These are phyloP conservation scores for Apis laboriosa DNA, from an alignment of 1,140 invertebrate genomes.

Conservation along the genomic window DNA sequence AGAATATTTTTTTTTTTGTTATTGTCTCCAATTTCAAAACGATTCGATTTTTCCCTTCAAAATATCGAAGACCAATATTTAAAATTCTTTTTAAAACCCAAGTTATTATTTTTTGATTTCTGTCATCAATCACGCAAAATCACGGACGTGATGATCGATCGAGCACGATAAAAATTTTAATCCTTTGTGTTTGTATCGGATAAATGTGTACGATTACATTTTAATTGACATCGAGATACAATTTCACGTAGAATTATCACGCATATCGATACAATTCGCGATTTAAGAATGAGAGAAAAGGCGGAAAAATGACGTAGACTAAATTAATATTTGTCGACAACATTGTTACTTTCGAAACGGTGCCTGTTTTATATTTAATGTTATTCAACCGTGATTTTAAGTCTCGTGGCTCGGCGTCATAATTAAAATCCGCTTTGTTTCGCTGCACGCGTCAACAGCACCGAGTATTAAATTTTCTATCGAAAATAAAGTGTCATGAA, in stretches of 20 bases:
- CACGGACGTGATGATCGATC: neutral
- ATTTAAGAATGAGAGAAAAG: neutral
- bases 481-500: slow-evolving; percentile 56
- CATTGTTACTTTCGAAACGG: neutral
- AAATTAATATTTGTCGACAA: neutral
- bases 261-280: neutral
- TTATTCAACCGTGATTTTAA: slow-evolving; percentile 6
- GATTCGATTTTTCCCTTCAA: too few relatives aligned
- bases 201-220: neutral
- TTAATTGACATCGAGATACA: neutral
- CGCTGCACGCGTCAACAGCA: slow-evolving; percentile 46
- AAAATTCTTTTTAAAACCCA: too few relatives aligned
- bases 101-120: slow-evolving; percentile 13
- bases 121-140: neutral
- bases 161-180: neutral
- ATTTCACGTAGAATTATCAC: neutral
- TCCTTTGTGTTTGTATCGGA: neutral
- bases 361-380: neutral
- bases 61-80: too few relatives aligned
- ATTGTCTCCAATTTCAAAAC: too few relatives aligned
- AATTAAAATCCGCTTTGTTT: slow-evolving; percentile 54
- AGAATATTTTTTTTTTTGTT: too few relatives aligned
- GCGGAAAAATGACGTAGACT: neutral
- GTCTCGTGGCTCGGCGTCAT: slow-evolving; percentile 3
- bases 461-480: slow-evolving; percentile 59